Conservation (phyloP, 2,113 vertebrate genomes). For the Dasyprocta punctata region DNA sequence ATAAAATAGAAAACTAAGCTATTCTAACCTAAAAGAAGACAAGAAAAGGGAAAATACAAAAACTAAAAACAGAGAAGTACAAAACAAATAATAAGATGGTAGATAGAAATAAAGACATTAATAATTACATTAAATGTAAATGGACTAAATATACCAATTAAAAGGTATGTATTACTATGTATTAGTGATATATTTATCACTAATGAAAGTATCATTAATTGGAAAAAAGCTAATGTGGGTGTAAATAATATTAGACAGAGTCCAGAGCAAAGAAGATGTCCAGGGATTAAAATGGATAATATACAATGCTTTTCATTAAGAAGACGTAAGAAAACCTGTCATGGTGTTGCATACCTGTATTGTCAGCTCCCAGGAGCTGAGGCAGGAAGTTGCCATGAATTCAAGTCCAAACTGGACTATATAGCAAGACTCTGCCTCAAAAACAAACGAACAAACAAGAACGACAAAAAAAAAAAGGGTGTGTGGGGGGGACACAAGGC, state of each 20-base stretch:
- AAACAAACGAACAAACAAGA: too few relatives aligned
- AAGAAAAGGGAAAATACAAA: background rate
- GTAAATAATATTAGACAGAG: background rate
- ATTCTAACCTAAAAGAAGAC: background rate
- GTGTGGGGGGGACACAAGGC: background rate
- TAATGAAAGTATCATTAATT: background rate
- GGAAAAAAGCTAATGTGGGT: background rate
- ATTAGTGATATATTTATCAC: background rate
- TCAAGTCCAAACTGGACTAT: background rate
- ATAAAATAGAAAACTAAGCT: background rate
- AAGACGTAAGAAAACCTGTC: background rate
- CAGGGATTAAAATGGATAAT: background rate
- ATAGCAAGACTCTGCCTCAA: background rate
- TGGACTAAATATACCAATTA: background rate
- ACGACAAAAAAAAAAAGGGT: too few relatives aligned
- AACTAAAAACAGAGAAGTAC: background rate
- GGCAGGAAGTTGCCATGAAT: background rate
- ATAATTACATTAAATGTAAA: slow-evolving; percentile 30
- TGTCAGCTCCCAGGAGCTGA: background rate
- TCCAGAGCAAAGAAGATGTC: background rate
- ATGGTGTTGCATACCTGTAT: background rate
- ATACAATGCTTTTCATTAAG: background rate
- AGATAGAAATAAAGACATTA: background rate
- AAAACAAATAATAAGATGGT: background rate
- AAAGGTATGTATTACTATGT: background rate